phyloP scores from a whole-genome alignment of 2,888 invertebrate genomes.

The Scaptomyza cyrtandrae region DNA sequence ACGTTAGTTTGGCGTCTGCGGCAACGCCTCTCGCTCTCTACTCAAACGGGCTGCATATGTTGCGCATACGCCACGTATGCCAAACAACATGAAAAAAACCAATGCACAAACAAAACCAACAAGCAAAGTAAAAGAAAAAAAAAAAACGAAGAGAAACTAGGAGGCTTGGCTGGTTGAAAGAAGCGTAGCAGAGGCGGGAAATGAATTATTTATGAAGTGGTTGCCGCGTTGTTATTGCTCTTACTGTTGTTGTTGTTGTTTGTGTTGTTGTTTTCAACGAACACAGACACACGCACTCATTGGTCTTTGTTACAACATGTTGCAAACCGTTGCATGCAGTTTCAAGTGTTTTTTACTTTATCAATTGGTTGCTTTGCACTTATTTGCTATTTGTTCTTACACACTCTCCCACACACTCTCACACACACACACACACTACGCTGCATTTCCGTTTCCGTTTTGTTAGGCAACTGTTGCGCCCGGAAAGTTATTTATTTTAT shows the following conservation, averaged over 20 bases:
- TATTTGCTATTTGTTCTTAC: constrained; percentile 77
- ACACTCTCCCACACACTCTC: constrained; percentile 33
- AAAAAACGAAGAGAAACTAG: constrained; percentile 7
- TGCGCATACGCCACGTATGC: constrained; percentile 74
- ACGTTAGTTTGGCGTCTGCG: constrained; percentile 80
- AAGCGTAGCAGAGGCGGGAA: constrained; percentile 77
- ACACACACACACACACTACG: constrained; percentile 36
- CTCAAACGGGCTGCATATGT: constrained; percentile 68
- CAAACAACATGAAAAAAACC: constrained; percentile 29
- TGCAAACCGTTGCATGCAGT: constrained; percentile 50
- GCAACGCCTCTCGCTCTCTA: constrained; percentile 40
- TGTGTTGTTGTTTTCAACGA: constrained; percentile 43
- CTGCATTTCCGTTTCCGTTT: constrained; percentile 75
- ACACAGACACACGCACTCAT: constrained; percentile 48
- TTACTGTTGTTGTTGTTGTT: constrained; percentile 45
- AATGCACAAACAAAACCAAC: constrained; percentile 6
- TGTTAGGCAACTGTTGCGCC: constrained; percentile 79
- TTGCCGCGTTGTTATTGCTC: constrained; percentile 63
- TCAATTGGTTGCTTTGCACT: constrained; percentile 80
- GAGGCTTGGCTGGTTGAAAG: constrained; percentile 63
- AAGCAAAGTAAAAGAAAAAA: constrained; percentile 14
- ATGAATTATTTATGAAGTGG: constrained; percentile 85
- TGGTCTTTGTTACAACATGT: constrained; percentile 68
- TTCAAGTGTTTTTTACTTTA: constrained; percentile 76
- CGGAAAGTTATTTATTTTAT: constrained; percentile 78